A percentile compares a stretch with the other conserved stretches of the same genome.
phyloP scores from a whole-genome alignment of 2,888 invertebrate species.

The Cryptus viduatorius region DNA sequence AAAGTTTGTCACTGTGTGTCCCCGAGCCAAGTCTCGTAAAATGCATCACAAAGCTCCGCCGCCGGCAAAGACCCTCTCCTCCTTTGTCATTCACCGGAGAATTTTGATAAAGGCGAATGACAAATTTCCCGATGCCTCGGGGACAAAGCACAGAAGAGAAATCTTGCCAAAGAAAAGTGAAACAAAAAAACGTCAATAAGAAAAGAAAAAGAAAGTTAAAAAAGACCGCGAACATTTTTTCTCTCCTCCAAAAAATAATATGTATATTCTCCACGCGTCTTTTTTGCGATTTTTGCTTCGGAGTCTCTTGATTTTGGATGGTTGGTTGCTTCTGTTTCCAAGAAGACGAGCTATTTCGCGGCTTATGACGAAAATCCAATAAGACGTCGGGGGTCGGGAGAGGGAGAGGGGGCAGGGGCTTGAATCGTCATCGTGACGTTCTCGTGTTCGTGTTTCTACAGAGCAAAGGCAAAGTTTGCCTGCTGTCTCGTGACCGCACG shows the following conservation, averaged over 20 bases:
- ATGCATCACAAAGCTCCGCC: conserved; percentile 5
- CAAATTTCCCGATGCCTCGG: conserved; percentile 60
- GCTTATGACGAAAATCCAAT: conserved; percentile 75
- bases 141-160: neutral
- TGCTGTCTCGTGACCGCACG: conserved; percentile 69
- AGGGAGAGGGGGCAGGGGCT: neutral
- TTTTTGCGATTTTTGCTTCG: conserved; percentile 46
- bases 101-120: conserved; percentile 71
- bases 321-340: conserved; percentile 30
- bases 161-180: neutral
- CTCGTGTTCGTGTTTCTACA: neutral
- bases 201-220: neutral
- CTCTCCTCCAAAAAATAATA: neutral
- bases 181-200: neutral
- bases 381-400: conserved; percentile 70
- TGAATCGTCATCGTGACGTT: conserved; percentile 43
- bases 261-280: conserved; percentile 32
- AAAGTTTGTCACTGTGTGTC: conserved; percentile 71
- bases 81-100: conserved; percentile 68
- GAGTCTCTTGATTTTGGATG: conserved; percentile 10
- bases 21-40: conserved; percentile 14
- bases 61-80: conserved; percentile 20
- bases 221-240: neutral
- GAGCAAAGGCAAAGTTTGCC: conserved; percentile 72
- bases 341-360: conserved; percentile 14